A percentile compares a stretch with the other conserved stretches of the same genome.
Evolutionary conservation across 2,797 vertebrate species (phyloP).

Genomic region (Telmatherina bonti): DNA sequence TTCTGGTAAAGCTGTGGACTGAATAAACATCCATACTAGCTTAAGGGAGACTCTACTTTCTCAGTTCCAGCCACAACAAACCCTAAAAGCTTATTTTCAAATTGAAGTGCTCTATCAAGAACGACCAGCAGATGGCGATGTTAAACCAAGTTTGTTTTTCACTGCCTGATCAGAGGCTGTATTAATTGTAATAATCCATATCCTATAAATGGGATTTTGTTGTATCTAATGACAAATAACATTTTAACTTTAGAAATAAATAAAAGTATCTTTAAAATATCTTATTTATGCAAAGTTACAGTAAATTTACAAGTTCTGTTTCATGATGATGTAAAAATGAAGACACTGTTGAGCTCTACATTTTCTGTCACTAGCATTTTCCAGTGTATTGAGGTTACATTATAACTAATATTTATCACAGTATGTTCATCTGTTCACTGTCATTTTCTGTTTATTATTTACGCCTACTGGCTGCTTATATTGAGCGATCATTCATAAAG

Average conservation of each 20-base stretch:
- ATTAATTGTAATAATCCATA: neutral
- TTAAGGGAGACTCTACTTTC: neutral
- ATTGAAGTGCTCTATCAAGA: neutral
- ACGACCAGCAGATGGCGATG: slow-evolving; percentile 64
- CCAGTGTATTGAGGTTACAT: neutral
- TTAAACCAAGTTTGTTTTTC: slow-evolving; percentile 18
- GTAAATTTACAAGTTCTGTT: neutral
- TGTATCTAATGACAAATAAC: neutral
- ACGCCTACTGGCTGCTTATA: neutral
- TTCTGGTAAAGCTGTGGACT: too few relatives aligned
- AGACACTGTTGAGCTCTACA: neutral
- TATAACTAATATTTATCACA: neutral
- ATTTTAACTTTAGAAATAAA: neutral
- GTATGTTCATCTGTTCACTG: neutral
- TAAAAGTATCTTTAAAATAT: neutral
- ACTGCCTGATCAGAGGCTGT: neutral
- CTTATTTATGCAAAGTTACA: neutral
- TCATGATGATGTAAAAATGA: neutral
- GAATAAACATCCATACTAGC: too few relatives aligned
- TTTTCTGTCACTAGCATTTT: neutral
- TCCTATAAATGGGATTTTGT: neutral
- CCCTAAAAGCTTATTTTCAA: neutral
- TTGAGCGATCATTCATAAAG: neutral
- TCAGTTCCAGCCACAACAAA: neutral
- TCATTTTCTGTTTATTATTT: neutral